Conservation (phyloP, 2,113 vertebrate species). For the Ceyx margarethae region DNA sequence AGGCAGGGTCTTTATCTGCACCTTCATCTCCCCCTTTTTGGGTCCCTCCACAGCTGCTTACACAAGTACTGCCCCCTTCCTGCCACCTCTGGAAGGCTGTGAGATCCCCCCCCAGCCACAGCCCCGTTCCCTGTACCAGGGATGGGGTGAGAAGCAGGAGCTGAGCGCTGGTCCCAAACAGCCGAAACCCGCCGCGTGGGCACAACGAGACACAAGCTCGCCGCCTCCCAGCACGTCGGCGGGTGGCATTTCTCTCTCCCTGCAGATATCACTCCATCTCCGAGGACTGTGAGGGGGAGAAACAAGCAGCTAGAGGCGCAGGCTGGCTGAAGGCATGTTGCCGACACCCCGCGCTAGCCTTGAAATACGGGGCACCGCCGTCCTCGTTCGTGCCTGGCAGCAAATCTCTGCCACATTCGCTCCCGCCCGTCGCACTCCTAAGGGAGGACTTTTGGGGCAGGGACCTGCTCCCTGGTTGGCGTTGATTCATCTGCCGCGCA, state of each 20-base stretch:
- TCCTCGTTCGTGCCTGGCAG: neutral
- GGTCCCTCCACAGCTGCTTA: accelerated
- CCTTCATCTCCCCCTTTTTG: neutral
- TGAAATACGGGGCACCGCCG: neutral
- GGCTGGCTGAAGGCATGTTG: neutral
- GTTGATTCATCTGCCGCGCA: slow-evolving; percentile 23
- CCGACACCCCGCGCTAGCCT: neutral
- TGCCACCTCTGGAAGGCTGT: neutral
- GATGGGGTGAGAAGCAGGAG: accelerated
- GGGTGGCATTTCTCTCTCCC: neutral
- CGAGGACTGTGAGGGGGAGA: neutral
- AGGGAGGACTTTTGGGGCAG: neutral
- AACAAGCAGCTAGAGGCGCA: neutral
- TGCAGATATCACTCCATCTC: neutral
- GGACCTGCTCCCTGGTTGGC: slow-evolving; percentile 16
- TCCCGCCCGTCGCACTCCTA: neutral
- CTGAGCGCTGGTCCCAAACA: neutral
- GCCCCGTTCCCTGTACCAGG: accelerated
- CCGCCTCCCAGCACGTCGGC: neutral
- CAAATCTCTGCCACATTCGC: neutral
- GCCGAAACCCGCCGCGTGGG: neutral
- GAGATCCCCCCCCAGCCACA: neutral
- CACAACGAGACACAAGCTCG: neutral
- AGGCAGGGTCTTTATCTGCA: accelerated
- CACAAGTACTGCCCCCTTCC: accelerated